Evolutionary conservation across 2,888 invertebrate species (phyloP).

Genomic region (Eurytoma adleriae): DNA sequence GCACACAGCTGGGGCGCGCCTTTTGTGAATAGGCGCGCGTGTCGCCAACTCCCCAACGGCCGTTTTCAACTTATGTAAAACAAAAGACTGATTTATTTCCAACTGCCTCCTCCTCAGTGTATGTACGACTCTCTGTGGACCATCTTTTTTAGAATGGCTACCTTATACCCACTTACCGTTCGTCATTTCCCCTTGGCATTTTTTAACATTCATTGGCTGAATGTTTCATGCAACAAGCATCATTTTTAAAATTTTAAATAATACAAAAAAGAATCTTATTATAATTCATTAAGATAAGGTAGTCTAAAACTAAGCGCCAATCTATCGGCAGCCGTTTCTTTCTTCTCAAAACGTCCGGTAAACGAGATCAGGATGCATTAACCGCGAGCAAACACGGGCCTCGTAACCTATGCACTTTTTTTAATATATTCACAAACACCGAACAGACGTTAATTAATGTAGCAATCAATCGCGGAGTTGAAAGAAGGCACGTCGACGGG

Average conservation of each 20-base stretch:
- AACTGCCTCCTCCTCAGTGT: conserved; percentile 61
- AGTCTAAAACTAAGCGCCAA: no score
- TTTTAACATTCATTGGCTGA: neutral
- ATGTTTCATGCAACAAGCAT: no score
- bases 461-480: neutral
- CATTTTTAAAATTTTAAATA: no score
- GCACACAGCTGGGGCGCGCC: conserved; percentile 42
- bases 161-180: neutral
- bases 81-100: conserved; percentile 72
- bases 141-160: conserved; percentile 62
- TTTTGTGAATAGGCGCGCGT: conserved; percentile 50
- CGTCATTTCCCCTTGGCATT: neutral
- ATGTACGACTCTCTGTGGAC: conserved; percentile 68
- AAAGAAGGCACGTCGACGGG: conserved; percentile 16
- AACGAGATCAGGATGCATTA: no score
- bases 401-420: neutral
- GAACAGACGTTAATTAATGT: conserved; percentile 31
- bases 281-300: no score
- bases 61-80: conserved; percentile 69
- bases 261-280: no score
- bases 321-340: no score
- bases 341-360: no score
- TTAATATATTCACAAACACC: conserved; percentile 11
- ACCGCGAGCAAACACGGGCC: no score
- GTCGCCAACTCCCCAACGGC: conserved; percentile 69